phyloP scores from a whole-genome alignment of 1,140 invertebrate species.

The Drosophila lacteicornis region DNA sequence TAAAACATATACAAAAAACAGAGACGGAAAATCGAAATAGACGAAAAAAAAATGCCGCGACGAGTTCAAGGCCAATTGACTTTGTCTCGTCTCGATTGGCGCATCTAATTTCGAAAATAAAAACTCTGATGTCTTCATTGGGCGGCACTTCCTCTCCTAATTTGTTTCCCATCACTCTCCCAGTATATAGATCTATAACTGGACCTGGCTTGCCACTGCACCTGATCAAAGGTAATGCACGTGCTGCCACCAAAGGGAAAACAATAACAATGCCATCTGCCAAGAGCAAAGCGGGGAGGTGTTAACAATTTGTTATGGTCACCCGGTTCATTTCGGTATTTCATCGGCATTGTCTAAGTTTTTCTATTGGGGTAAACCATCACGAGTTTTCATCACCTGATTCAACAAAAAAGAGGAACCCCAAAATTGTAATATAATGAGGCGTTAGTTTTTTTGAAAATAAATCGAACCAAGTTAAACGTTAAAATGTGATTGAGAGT shows the following conservation, averaged over 20 bases:
- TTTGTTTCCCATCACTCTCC: slow-evolving; percentile 4
- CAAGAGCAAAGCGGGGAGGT: slow-evolving; percentile 36
- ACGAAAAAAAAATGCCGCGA: slow-evolving; percentile 18
- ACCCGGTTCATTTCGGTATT: slow-evolving; percentile 17
- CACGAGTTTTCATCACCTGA: slow-evolving; percentile 40
- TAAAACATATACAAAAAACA: slow-evolving; percentile 30
- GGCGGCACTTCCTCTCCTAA: slow-evolving; percentile 28
- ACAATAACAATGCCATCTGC: slow-evolving; percentile 49
- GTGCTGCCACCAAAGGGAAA: slow-evolving; percentile 46
- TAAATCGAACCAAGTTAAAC: not conserved
- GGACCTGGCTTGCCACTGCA: slow-evolving; percentile 42
- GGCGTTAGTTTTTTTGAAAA: not conserved
- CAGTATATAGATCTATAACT: slow-evolving; percentile 9
- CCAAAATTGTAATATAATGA: not conserved
- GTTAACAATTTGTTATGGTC: slow-evolving; percentile 38
- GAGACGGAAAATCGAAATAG: slow-evolving; percentile 35
- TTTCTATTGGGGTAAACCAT: slow-evolving; percentile 2
- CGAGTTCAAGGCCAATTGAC: slow-evolving; percentile 76
- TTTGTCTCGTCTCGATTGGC: slow-evolving; percentile 53
- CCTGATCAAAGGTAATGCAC: slow-evolving; percentile 47
- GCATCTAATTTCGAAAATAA: slow-evolving; percentile 49
- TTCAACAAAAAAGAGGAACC: not conserved
- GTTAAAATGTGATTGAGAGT: not conserved
- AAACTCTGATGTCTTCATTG: slow-evolving; percentile 45
- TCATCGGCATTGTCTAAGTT: not conserved